Conservation (phyloP, 2,888 invertebrate species). For the Phaedon cochleariae region DNA sequence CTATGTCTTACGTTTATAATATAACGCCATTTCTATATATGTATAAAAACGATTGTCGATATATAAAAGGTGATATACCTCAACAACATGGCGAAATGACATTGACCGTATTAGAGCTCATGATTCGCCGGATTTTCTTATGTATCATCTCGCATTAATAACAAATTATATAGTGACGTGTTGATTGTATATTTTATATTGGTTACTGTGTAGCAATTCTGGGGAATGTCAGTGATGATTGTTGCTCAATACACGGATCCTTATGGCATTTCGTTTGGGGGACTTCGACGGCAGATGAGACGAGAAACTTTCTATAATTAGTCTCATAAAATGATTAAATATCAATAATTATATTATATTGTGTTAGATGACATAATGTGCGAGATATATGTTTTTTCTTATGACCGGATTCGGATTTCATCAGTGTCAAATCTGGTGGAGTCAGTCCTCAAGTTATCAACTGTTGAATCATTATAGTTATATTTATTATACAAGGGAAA, state of each 20-base stretch:
- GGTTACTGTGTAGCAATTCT: not conserved
- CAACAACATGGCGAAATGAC: conserved; percentile 19
- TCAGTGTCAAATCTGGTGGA: too few relatives aligned
- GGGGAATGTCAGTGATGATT: too few relatives aligned
- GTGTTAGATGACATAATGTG: not conserved
- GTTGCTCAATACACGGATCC: not conserved
- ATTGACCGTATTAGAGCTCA: conserved; percentile 23
- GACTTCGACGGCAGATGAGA: not conserved
- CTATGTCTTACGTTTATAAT: too few relatives aligned
- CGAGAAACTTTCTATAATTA: not conserved
- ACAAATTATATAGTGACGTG: not conserved
- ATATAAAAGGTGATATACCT: conserved; percentile 5
- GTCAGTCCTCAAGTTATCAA: too few relatives aligned
- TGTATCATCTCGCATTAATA: conserved; percentile 8
- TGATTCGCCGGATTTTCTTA: conserved; percentile 8
- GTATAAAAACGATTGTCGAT: not conserved
- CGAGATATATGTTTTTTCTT: too few relatives aligned
- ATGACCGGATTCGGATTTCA: too few relatives aligned
- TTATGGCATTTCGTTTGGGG: not conserved
- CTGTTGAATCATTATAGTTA: too few relatives aligned
- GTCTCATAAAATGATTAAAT: not conserved
- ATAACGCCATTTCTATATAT: not conserved
- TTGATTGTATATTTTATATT: not conserved
- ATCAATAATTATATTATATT: not conserved
- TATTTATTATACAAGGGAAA: too few relatives aligned